Conservation (phyloP, 2,113 vertebrate species). For the Labrus mixtus region DNA sequence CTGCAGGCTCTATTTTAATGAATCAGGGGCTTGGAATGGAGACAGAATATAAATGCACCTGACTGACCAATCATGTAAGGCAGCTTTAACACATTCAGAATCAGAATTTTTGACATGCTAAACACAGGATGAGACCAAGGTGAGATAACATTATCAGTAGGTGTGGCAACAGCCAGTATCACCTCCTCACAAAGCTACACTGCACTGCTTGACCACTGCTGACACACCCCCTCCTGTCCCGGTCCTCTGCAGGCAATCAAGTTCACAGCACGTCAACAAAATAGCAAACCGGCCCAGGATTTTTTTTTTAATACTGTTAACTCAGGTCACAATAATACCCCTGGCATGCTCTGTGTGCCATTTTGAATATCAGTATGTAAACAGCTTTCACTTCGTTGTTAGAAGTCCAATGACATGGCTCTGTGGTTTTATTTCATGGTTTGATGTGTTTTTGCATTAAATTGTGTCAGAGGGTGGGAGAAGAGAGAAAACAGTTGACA, state of each 20-base stretch:
- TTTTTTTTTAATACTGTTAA: not conserved
- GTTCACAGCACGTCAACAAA: slow-evolving; percentile 49
- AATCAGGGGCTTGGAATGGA: not conserved
- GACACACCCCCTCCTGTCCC: slow-evolving; percentile 17
- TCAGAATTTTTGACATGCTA: not conserved
- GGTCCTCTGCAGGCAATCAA: slow-evolving; percentile 48
- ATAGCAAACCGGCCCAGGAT: slow-evolving; percentile 15
- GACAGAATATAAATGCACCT: not conserved
- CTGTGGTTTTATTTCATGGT: slow-evolving; percentile 8
- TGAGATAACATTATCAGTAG: slow-evolving; percentile 7
- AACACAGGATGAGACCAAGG: not conserved
- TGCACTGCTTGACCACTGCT: slow-evolving; percentile 42
- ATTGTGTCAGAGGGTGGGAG: not conserved
- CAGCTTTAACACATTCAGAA: not conserved
- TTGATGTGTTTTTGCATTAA: not conserved
- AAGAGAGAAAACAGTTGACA: not conserved
- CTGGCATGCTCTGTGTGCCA: not conserved
- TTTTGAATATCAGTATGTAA: slow-evolving; percentile 8
- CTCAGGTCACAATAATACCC: slow-evolving; percentile 8
- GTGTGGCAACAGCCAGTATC: slow-evolving; percentile 10
- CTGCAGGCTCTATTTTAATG: not conserved
- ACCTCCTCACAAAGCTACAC: slow-evolving; percentile 25
- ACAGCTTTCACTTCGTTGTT: slow-evolving; percentile 26
- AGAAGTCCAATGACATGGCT: slow-evolving; percentile 29
- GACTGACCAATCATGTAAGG: not conserved